Conservation (phyloP, 2,113 vertebrate genomes). For the Prolemur simus region DNA sequence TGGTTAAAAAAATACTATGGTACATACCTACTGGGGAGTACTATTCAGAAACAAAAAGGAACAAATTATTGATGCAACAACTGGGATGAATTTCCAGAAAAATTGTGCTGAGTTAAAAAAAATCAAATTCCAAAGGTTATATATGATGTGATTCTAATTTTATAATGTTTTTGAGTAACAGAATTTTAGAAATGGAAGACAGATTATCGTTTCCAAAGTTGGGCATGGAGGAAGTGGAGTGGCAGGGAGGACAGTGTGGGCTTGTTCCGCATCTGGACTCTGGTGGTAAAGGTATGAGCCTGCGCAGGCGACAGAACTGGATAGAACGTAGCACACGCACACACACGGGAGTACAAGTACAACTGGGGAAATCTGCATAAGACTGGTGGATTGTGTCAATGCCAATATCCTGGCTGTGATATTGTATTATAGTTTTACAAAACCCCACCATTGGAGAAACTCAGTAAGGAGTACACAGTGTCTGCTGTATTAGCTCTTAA, state of each 20-base stretch:
- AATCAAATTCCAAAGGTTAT: not conserved
- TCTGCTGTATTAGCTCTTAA: not conserved
- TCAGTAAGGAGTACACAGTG: rapidly evolving
- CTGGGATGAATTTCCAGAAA: not conserved
- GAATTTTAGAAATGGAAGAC: not conserved
- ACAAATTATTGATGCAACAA: not conserved
- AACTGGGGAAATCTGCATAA: no score
- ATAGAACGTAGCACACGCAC: rapidly evolving
- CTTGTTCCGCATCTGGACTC: not conserved
- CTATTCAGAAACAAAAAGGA: not conserved
- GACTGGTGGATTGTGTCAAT: rapidly evolving
- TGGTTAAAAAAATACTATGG: not conserved
- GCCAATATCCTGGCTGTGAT: no score
- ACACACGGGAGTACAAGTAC: not conserved
- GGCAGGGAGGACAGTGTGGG: rapidly evolving
- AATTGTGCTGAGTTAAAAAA: not conserved
- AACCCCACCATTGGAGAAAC: not conserved
- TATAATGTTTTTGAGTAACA: not conserved
- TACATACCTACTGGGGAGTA: not conserved
- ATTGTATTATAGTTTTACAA: not conserved
- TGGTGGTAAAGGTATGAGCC: rapidly evolving
- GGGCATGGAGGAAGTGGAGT: rapidly evolving
- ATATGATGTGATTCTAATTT: not conserved
- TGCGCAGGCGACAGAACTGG: not conserved
- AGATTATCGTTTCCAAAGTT: not conserved